A percentile compares a stretch with the other conserved stretches of the same genome.
These are phyloP conservation scores for Drosophila lacicola DNA, from an alignment of 2,888 invertebrate species.

Conservation along the genomic window DNA sequence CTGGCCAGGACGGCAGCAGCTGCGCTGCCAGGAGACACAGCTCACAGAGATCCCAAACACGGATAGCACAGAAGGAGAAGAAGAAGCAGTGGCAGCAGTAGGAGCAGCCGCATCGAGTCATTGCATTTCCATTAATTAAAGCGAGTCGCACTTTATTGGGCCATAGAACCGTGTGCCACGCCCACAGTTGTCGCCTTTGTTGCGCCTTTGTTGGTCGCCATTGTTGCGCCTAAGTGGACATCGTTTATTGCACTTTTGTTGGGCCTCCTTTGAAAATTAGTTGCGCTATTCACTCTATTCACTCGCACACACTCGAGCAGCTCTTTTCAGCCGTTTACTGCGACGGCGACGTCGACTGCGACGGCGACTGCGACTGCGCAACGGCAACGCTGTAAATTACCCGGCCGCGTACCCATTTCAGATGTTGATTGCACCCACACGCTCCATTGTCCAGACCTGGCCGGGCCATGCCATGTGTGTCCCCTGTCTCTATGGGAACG, in stretches of 20 bases:
- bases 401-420: conserved; percentile 43
- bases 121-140: conserved; percentile 80
- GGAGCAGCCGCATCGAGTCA: conserved; percentile 55
- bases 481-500: conserved; percentile 17
- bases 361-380: conserved; percentile 31
- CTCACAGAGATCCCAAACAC: conserved; percentile 49
- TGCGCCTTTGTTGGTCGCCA: conserved; percentile 43
- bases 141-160: conserved; percentile 66
- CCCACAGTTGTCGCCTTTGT: conserved; percentile 58
- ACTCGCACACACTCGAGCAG: conserved; percentile 36
- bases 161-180: conserved; percentile 42
- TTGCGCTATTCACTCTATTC: conserved; percentile 80
- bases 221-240: conserved; percentile 77
- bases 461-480: conserved; percentile 51
- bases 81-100: conserved; percentile 22
- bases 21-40: conserved; percentile 41
- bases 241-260: conserved; percentile 76
- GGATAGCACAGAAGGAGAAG: conserved; percentile 49
- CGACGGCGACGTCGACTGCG: conserved; percentile 17
- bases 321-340: conserved; percentile 29
- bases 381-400: conserved; percentile 63
- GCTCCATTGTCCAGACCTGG: conserved; percentile 48
- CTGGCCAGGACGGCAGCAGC: conserved; percentile 16
- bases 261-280: conserved; percentile 79
- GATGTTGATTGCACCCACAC: conserved; percentile 76